Conservation (phyloP, 1,140 invertebrate species). For the Uloborus diversus region DNA sequence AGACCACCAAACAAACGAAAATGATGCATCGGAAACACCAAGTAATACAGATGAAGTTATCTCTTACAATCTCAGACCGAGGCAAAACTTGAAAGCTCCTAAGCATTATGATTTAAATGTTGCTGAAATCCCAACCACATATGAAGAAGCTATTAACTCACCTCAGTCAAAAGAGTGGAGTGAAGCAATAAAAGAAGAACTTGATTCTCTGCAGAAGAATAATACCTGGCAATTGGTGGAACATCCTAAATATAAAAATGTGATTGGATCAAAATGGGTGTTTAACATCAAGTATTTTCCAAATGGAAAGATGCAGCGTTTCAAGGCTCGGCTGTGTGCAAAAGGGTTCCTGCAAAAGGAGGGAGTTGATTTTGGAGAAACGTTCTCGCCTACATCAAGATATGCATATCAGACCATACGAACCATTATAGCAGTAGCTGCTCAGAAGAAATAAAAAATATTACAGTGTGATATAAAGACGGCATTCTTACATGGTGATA, state of each 20-base stretch:
- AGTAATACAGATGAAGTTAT: neutral
- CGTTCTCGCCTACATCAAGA: no score
- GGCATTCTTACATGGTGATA: conserved; percentile 18
- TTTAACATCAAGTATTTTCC: no score
- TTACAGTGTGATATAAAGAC: conserved; percentile 23
- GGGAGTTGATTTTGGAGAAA: no score
- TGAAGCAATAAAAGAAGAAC: conserved; percentile 41
- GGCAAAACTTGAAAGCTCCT: conserved; percentile 1
- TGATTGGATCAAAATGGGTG: conserved; percentile 40
- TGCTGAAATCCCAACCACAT: neutral
- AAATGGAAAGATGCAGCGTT: conserved; percentile 30
- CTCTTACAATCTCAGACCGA: neutral
- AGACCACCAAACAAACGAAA: no score
- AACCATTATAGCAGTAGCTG: conserved; percentile 30
- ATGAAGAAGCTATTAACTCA: conserved; percentile 34
- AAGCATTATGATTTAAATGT: conserved; percentile 17
- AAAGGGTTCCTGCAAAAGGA: conserved; percentile 12
- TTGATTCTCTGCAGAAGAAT: conserved; percentile 14
- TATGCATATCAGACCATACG: neutral
- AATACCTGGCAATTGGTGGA: neutral
- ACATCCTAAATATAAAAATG: neutral
- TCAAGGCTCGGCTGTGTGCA: conserved; percentile 36
- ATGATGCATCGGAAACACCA: no score
- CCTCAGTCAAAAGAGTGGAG: conserved; percentile 28
- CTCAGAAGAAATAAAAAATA: conserved; percentile 37